Percentiles rank a stretch among this genome's conserved stretches.
Evolutionary conservation across 2,888 invertebrate genomes (phyloP).

Genomic region (Tenthredo amoena): DNA sequence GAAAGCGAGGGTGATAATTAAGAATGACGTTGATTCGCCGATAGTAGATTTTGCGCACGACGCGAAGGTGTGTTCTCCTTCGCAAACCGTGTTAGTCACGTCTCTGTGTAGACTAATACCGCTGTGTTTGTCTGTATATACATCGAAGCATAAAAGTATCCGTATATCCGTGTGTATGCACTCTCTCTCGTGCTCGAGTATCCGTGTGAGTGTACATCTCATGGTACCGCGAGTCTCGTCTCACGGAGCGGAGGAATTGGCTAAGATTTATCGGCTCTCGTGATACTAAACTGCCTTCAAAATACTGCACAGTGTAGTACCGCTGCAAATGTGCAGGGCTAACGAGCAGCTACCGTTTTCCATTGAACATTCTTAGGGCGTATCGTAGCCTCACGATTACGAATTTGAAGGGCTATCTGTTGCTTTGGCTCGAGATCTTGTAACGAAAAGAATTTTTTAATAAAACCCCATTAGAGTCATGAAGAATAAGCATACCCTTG

Average conservation of each 20-base stretch:
- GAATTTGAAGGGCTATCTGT: slow-evolving; percentile 33
- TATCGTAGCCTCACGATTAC: slow-evolving; percentile 50
- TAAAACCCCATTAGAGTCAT: slow-evolving; percentile 54
- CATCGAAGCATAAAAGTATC: background rate
- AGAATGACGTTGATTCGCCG: slow-evolving; percentile 77
- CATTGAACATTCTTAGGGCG: slow-evolving; percentile 20
- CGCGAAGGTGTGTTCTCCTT: slow-evolving; percentile 37
- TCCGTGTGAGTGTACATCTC: slow-evolving; percentile 25
- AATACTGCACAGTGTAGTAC: slow-evolving; percentile 70
- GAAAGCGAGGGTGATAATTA: slow-evolving; percentile 76
- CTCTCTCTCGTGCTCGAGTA: background rate
- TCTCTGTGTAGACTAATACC: background rate
- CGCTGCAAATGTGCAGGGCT: slow-evolving; percentile 66
- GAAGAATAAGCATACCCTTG: background rate
- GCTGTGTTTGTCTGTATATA: background rate
- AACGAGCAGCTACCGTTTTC: slow-evolving; percentile 76
- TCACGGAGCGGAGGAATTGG: slow-evolving; percentile 41
- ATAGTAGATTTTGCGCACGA: slow-evolving; percentile 65
- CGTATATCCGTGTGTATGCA: background rate
- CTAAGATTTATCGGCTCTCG: slow-evolving; percentile 75
- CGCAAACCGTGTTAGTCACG: slow-evolving; percentile 18
- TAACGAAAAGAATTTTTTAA: slow-evolving; percentile 25
- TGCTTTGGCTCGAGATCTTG: background rate
- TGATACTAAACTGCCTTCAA: slow-evolving; percentile 75
- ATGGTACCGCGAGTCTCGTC: slow-evolving; percentile 36